Evolutionary conservation across 2,888 invertebrate genomes (phyloP).

Genomic region (Scelioninae gen. 1): DNA sequence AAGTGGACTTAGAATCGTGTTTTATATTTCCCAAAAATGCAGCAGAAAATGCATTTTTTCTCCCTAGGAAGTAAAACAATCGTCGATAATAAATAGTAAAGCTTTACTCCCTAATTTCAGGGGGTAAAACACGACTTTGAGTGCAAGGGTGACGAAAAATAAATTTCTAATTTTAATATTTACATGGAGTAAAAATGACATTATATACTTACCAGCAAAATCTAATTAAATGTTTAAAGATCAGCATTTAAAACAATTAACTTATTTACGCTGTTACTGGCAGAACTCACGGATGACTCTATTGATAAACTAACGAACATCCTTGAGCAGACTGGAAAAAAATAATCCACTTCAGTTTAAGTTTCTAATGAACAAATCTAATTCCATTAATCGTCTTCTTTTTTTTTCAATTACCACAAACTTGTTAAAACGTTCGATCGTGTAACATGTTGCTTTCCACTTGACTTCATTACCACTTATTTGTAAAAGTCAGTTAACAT

Average conservation of each 20-base stretch:
- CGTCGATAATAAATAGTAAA: too few species aligned
- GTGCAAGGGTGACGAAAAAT: too few species aligned
- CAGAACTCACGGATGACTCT: background rate
- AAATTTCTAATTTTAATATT: too few species aligned
- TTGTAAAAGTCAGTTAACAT: conserved; percentile 66
- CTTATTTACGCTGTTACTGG: background rate
- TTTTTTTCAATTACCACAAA: conserved; percentile 60
- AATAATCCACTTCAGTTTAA: conserved; percentile 21
- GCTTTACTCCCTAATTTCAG: too few species aligned
- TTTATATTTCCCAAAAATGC: too few species aligned
- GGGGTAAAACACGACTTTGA: too few species aligned
- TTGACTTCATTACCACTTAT: conserved; percentile 66
- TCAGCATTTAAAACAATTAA: conserved; percentile 15
- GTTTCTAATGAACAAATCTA: conserved; percentile 59
- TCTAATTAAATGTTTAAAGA: too few species aligned
- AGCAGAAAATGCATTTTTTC: too few species aligned
- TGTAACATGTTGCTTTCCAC: conserved; percentile 52
- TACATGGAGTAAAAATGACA: too few species aligned
- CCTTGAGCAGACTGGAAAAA: conserved; percentile 12
- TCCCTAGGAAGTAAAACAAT: too few species aligned
- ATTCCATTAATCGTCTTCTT: conserved; percentile 42
- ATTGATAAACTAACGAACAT: conserved; percentile 25
- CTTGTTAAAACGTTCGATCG: conserved; percentile 56
- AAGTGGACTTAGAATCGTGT: too few species aligned
- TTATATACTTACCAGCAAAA: too few species aligned